These are phyloP conservation scores for Luscinia megarhynchos DNA, from an alignment of 2,797 vertebrate species.

Conservation along the genomic window DNA sequence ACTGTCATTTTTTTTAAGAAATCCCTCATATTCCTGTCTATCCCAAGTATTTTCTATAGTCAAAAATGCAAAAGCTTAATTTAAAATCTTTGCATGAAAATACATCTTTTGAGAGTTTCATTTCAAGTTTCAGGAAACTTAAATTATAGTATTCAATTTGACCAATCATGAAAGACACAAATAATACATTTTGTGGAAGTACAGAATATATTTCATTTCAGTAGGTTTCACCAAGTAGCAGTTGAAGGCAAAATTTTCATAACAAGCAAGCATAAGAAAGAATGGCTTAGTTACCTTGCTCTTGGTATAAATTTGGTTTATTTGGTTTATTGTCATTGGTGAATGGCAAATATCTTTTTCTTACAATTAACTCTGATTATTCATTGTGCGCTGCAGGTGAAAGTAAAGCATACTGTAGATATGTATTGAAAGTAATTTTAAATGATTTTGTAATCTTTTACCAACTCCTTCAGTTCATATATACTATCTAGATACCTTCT, in stretches of 20 bases:
- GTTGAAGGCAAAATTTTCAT: not conserved
- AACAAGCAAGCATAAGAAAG: not conserved
- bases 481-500: not conserved
- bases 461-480: not conserved
- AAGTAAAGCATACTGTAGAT: not conserved
- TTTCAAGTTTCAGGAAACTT: not conserved
- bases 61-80: not conserved
- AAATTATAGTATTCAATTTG: not conserved
- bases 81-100: not conserved
- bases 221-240: not conserved
- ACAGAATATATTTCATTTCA: not conserved
- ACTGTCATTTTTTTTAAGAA: not conserved
- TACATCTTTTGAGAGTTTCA: not conserved
- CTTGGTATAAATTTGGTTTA: not conserved
- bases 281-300: not conserved
- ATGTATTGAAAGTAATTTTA: not conserved
- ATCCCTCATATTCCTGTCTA: not conserved
- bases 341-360: not conserved
- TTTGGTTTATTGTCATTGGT: not conserved
- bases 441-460: not conserved
- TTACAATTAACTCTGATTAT: not conserved
- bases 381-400: not conserved
- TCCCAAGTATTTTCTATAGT: not conserved
- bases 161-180: not conserved
- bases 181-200: not conserved